Evolutionary conservation across 2,113 vertebrate species (phyloP), one percentile per base, ranked within the genome.

Genomic region (Maccullochella peelii): DNA sequence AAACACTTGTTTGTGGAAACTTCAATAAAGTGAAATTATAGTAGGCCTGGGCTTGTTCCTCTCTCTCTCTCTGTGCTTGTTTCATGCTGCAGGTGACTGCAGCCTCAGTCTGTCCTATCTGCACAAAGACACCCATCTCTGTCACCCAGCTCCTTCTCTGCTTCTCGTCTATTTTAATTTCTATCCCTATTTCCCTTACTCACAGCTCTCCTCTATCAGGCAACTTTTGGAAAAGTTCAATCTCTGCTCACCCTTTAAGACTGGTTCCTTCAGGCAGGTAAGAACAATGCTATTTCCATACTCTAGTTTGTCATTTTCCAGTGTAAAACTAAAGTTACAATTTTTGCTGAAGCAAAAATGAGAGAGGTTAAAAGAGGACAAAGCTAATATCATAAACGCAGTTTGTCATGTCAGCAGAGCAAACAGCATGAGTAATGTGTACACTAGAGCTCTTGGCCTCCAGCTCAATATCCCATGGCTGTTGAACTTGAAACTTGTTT

Each of bases 401-500:
- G 12, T 63, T 30, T 49, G 38, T 58, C 58, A 47, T 6, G 58
- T 66, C 25, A 71, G 63, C 36, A 71, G 69, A 63, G 52, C 79
- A 82, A 77, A 81, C 62, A 80, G 44, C 10, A 61, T 47, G 57
- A 79, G 38, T n/a, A 61, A 65, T 79, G 63, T 82, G 74, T 63
- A 63, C 79, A 62, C 36, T 73, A 30, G 27, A 63, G 23, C 67
- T 59, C 50, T 14, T 67, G 58, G 59, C 72, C 57, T 65, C 40
- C 58, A 23, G 50, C 54, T 68, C 38, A 54, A 15, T 54, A 30
- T 44, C 61, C 61, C 18, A 4, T 8, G n/a, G 47, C 62, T 69
- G 59, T 66, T 82, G 55, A 73, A 73, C 61, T 57, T 67, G 62
- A 86, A 85, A 81, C 73, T 47, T 52, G 65, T 85, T 81, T 82